phyloP scores from a whole-genome alignment of 2,888 invertebrate species.

The Urechis unicinctus region DNA sequence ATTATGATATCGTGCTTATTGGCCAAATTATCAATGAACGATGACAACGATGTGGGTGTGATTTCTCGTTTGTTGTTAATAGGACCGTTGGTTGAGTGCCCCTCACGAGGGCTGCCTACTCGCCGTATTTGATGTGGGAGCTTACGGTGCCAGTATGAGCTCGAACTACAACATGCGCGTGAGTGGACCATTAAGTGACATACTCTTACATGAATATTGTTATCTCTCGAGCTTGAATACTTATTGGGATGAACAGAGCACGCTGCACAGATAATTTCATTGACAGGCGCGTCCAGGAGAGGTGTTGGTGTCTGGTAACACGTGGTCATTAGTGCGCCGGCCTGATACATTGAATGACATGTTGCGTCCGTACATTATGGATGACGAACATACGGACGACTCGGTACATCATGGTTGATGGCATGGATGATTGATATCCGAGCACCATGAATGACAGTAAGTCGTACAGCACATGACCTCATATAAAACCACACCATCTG shows the following conservation, averaged over 20 bases:
- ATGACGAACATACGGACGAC: too few relatives aligned
- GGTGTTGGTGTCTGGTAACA: constrained; percentile 35
- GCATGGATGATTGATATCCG: too few relatives aligned
- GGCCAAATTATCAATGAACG: too few relatives aligned
- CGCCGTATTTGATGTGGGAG: constrained; percentile 41
- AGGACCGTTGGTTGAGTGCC: constrained; percentile 32
- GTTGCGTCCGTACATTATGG: constrained; percentile 5
- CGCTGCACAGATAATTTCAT: too few relatives aligned
- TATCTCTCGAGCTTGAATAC: too few relatives aligned
- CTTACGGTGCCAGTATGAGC: constrained; percentile 45
- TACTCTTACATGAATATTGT: too few relatives aligned
- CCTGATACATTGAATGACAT: constrained; percentile 30
- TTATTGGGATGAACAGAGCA: not conserved
- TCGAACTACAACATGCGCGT: constrained; percentile 51
- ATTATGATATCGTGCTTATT: too few relatives aligned
- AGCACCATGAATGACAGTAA: too few relatives aligned
- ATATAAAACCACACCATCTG: too few relatives aligned
- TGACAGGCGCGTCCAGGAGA: constrained; percentile 39
- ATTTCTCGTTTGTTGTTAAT: not conserved
- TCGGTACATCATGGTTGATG: too few relatives aligned
- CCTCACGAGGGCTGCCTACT: constrained; percentile 31
- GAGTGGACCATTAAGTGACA: not conserved
- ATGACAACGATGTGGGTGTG: too few relatives aligned
- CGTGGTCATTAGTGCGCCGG: constrained; percentile 28
- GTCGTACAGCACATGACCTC: too few relatives aligned